Base-by-base conservation (phyloP, 2,888 invertebrate genomes). In the Alloplasta piceator region DNA sequence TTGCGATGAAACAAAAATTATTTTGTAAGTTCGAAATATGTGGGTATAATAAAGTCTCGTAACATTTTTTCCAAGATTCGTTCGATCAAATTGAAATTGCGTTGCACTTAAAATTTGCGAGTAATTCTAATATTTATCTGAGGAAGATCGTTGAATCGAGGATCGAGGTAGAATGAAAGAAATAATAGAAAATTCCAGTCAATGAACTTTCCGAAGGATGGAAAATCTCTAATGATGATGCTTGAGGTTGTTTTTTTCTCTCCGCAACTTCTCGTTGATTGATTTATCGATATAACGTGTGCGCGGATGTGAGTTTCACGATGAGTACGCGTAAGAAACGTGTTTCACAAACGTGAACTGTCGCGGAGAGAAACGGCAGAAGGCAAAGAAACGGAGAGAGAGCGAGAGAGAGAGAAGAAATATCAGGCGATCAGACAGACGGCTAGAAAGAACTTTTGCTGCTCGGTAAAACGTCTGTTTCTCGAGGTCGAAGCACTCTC, bases 391-490 rank as follows among this genome's bases (percentile, higher is more conserved):
- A 26, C 26, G 3, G 26, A 26, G 26, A 26, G 26, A 26, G 26
- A 26, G 26, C 1, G 26, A 26, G 26, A 26, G 26, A 26, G 26
- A 26, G 26, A 26, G 26, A 43, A 72, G 52, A 36, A 72, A 52
- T 67, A 75, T 67, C 75, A 67, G 78, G 55, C 39, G 43, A 41
- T 52, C 72, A 63, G 67, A 72, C 72, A 61, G 72, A 67, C 67
- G 58, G 60, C 26, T 58, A 72, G 66, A 66, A 78, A 72, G 52
- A 58, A 60, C 52, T 50, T 60, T 43, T 72, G 52, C 10, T 48
- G 46, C 36, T 9, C 16, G n/a, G 41, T 64, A 66, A 66, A 72
- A 67, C 60, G 72, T 67, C 72, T 39, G 71, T 46, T 66, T 72
- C 50, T 7, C 58, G 66, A 61, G 67, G 43, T 52, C 52, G 9